Evolutionary conservation across 1,140 invertebrate species (phyloP).

Genomic region (Phthorimaea operculella): DNA sequence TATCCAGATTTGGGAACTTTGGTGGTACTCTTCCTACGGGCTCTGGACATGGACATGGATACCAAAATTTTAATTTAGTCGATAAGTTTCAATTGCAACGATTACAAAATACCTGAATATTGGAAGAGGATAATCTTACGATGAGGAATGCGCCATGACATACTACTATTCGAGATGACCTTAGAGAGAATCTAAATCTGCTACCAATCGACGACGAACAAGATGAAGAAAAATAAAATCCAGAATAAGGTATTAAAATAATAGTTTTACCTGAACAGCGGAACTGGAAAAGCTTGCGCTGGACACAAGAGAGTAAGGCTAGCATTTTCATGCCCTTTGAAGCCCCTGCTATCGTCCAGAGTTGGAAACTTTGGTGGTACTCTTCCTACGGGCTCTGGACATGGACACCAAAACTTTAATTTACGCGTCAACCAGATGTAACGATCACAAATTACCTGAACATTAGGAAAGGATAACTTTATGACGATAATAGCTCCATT

Average conservation of each 20-base stretch:
- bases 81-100: constrained; percentile 11
- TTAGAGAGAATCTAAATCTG: constrained; percentile 59
- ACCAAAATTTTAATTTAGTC: constrained; percentile 17
- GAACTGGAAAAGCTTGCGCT: constrained; percentile 75
- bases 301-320: constrained; percentile 71
- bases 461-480: constrained; percentile 77
- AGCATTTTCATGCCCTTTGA: constrained; percentile 53
- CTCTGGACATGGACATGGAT: constrained; percentile 70
- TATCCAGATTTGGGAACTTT: constrained; percentile 72
- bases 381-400: constrained; percentile 77
- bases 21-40: constrained; percentile 77
- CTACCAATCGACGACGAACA: constrained; percentile 75
- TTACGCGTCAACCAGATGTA: constrained; percentile 16
- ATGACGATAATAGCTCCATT: constrained; percentile 79
- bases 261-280: constrained; percentile 69
- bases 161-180: constrained; percentile 44
- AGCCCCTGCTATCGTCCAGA: constrained; percentile 73
- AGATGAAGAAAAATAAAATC: too few species aligned
- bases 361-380: constrained; percentile 75
- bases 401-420: constrained; percentile 18
- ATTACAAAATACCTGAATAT: constrained; percentile 71
- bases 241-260: constrained; percentile 14
- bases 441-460: constrained; percentile 70
- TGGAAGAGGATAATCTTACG: constrained; percentile 78
- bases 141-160: constrained; percentile 75